These are phyloP conservation scores for Cygnus buccinator DNA, from an alignment of 2,113 vertebrate species.

Conservation along the genomic window DNA sequence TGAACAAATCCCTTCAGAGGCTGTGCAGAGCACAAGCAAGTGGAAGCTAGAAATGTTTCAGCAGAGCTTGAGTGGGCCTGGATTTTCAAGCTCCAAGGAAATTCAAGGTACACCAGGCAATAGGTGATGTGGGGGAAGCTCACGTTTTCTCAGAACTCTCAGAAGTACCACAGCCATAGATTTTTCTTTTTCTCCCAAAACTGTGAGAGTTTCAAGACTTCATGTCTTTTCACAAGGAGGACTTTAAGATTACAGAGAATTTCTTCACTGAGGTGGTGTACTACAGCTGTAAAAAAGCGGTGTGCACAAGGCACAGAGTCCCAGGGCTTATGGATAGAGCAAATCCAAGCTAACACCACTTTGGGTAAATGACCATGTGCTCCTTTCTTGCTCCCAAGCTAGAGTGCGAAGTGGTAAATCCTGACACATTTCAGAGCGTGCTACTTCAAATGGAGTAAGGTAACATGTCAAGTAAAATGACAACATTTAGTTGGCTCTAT, in stretches of 20 bases:
- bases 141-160: neutral
- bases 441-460: neutral
- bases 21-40: neutral
- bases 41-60: neutral
- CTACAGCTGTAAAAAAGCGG: neutral
- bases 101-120: neutral
- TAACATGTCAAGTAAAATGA: neutral
- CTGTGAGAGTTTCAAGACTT: neutral
- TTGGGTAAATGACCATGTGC: neutral
- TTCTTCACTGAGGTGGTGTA: neutral
- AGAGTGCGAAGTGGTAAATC: neutral
- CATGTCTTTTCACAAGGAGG: neutral
- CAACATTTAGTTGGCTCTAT: neutral
- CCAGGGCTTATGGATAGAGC: rapidly evolving
- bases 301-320: neutral
- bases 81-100: neutral
- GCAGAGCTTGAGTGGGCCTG: neutral
- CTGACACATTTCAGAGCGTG: neutral
- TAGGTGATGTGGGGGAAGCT: rapidly evolving
- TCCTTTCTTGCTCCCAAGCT: slow-evolving; percentile 5
- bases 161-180: neutral
- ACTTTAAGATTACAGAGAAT: neutral
- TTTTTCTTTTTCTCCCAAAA: neutral
- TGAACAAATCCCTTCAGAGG: neutral
- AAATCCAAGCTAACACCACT: neutral